Conservation (phyloP, 2,113 vertebrate species). For the Anseranas semipalmata region DNA sequence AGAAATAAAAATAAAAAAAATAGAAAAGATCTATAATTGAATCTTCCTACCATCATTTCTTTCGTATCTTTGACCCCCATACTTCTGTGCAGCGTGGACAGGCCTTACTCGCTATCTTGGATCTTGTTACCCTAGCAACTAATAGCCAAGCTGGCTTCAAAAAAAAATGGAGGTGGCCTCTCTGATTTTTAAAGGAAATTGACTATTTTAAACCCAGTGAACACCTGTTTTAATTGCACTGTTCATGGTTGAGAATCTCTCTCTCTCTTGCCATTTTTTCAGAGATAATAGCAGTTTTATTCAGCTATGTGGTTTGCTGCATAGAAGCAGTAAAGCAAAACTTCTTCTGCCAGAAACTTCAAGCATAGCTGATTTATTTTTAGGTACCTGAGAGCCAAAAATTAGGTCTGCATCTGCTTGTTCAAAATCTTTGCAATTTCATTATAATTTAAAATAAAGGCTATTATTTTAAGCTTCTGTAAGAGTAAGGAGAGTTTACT, state of each 20-base stretch:
- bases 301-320: neutral
- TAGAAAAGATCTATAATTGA: neutral
- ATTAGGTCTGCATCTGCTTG: neutral
- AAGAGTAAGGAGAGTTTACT: neutral
- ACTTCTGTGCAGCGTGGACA: neutral
- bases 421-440: neutral
- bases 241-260: conserved; percentile 44
- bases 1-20: neutral
- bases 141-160: conserved; percentile 69
- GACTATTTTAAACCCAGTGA: conserved; percentile 65
- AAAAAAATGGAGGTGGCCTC: conserved; percentile 56
- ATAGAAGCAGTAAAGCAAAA: neutral
- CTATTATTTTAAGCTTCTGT: neutral
- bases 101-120: conserved; percentile 14
- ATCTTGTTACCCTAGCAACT: conserved; percentile 78
- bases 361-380: neutral
- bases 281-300: neutral
- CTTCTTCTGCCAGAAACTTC: conserved; percentile 8
- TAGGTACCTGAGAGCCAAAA: neutral
- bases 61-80: neutral
- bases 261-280: neutral
- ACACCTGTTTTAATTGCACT: conserved; percentile 67
- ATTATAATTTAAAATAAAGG: conserved; percentile 10
- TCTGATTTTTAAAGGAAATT: conserved; percentile 72
- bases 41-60: neutral